Evolutionary conservation across 2,797 vertebrate genomes (phyloP).

Genomic region (Etheostoma perlongum): DNA sequence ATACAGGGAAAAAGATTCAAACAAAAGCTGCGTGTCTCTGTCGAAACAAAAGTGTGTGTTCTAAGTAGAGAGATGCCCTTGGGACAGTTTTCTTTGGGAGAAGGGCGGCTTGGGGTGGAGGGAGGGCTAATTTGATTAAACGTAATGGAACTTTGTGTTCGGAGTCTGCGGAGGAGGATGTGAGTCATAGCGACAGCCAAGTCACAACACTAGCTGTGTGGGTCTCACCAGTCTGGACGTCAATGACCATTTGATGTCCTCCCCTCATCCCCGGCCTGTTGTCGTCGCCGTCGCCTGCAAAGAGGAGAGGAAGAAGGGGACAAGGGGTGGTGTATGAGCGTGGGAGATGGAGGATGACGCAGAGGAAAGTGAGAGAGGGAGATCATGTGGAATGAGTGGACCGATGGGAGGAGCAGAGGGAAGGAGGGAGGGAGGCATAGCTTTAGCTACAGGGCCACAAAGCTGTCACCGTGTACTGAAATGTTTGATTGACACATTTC

Average conservation of each 20-base stretch:
- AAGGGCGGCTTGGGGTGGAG: neutral
- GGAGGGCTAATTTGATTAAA: conserved; percentile 51
- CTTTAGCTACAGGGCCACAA: conserved; percentile 47
- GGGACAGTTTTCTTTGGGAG: conserved; percentile 16
- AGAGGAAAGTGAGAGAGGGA: neutral
- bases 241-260: conserved; percentile 99
- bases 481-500: conserved; percentile 27
- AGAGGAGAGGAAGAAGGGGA: conserved; percentile 22
- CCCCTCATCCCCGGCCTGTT: conserved; percentile 98
- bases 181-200: conserved; percentile 52
- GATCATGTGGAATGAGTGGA: conserved; percentile 1
- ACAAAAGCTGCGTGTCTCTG: conserved; percentile 15
- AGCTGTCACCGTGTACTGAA: conserved; percentile 10
- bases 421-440: neutral
- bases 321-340: conserved; percentile 16
- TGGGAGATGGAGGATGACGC: conserved; percentile 8
- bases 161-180: conserved; percentile 30
- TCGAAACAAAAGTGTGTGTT: conserved; percentile 29
- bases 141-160: conserved; percentile 27
- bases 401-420: conserved; percentile 1
- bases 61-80: conserved; percentile 12
- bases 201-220: conserved; percentile 35
- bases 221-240: conserved; percentile 95
- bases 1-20: neutral
- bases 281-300: conserved; percentile 94